Conservation (phyloP, 2,113 vertebrate species). For the Alligator mississippiensis region DNA sequence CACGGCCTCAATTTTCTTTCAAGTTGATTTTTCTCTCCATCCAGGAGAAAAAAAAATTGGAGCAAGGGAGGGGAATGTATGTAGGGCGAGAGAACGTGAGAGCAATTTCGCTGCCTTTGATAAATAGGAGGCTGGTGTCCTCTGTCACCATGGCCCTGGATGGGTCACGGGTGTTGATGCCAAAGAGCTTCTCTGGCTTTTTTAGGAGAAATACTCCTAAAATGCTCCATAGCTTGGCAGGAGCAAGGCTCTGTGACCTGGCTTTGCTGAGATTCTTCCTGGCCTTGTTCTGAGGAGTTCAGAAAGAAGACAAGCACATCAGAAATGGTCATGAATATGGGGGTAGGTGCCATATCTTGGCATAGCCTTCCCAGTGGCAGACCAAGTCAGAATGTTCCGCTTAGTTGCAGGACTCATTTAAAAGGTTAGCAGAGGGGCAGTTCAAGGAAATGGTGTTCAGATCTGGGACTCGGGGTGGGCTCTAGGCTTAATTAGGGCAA, state of each 20-base stretch:
- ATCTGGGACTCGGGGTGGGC: background rate
- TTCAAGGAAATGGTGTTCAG: background rate
- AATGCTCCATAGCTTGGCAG: background rate
- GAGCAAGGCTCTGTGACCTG: background rate
- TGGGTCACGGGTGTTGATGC: background rate
- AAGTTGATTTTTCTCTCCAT: background rate
- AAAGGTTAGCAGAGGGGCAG: background rate
- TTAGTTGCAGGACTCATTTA: background rate
- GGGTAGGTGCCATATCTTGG: too few species aligned
- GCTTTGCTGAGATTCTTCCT: background rate
- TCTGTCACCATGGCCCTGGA: background rate
- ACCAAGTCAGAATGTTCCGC: background rate
- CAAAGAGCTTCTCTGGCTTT: background rate
- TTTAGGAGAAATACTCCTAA: background rate
- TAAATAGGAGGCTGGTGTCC: background rate
- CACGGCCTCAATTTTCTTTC: slow-evolving; percentile 50
- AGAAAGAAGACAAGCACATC: background rate
- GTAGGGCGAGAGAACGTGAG: background rate
- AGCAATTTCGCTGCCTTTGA: background rate
- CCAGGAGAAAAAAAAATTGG: background rate
- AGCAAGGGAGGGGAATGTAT: background rate
- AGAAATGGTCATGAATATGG: too few species aligned
- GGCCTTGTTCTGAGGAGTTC: background rate
- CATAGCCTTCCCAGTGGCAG: background rate
- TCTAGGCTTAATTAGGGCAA: background rate